These are phyloP conservation scores for Penaeus japonicus DNA, from an alignment of 1,140 invertebrate species.

Conservation along the genomic window DNA sequence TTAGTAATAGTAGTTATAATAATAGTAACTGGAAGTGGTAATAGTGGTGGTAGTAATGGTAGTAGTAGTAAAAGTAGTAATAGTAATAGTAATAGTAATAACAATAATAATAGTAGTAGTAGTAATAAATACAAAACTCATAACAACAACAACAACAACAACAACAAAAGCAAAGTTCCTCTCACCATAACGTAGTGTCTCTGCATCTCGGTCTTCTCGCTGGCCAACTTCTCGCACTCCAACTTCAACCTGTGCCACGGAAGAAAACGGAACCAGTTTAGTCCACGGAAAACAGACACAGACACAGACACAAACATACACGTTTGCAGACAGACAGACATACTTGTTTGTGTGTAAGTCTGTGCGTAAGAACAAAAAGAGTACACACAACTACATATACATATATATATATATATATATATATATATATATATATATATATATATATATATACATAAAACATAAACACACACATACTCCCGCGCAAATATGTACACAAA, in stretches of 20 bases:
- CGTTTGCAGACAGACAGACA: too few species aligned
- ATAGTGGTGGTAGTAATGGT: neutral
- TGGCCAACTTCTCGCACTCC: constrained; percentile 88
- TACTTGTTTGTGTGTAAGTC: neutral
- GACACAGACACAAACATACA: too few species aligned
- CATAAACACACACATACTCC: neutral
- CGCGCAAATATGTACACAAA: constrained; percentile 37
- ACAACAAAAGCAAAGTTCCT: too few species aligned
- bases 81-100: too few species aligned
- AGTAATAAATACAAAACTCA: too few species aligned
- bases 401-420: constrained; percentile 7
- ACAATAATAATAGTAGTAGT: too few species aligned
- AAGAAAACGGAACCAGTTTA: neutral
- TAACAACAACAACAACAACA: too few species aligned
- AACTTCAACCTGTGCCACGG: constrained; percentile 64
- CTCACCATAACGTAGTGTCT: constrained; percentile 97
- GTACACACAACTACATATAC: neutral
- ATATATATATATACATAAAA: neutral
- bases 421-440: neutral
- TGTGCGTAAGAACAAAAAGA: too few species aligned
- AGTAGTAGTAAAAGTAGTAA: too few species aligned
- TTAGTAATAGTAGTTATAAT: neutral
- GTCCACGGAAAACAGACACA: neutral
- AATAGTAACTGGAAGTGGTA: neutral
- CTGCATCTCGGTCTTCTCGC: constrained; percentile 97